Percentiles rank a stretch among this genome's conserved stretches.
phyloP scores from a whole-genome alignment of 1,140 invertebrate genomes.

The Brachionus calyciflorus region DNA sequence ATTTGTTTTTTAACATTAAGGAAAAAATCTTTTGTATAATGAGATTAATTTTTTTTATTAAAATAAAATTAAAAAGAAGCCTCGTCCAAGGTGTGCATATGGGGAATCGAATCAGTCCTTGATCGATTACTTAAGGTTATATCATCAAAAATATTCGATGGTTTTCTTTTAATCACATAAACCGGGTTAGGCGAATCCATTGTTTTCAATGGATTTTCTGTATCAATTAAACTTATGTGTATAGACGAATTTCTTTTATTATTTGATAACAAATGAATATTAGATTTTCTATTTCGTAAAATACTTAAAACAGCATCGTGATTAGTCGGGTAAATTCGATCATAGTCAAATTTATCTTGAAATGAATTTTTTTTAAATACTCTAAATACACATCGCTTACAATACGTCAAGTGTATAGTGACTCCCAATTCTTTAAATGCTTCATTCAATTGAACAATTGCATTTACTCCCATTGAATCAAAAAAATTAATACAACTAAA shows the following conservation, averaged over 20 bases:
- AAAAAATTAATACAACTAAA: constrained; percentile 18
- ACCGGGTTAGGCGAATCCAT: not conserved
- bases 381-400: not conserved
- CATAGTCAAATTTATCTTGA: not conserved
- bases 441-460: not conserved
- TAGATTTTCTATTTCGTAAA: not conserved
- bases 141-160: not conserved
- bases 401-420: not conserved
- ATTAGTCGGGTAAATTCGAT: not conserved
- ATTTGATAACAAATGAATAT: not conserved
- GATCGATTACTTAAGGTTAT: not conserved
- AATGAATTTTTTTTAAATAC: not conserved
- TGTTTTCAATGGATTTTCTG: not conserved
- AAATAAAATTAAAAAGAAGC: too few relatives aligned
- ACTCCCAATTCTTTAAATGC: not conserved
- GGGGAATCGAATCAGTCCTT: too few relatives aligned
- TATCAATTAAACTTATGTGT: not conserved
- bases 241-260: not conserved
- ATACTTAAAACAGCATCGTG: not conserved
- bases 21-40: too few relatives aligned
- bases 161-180: not conserved
- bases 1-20: too few relatives aligned
- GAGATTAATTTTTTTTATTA: too few relatives aligned
- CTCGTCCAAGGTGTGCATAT: too few relatives aligned
- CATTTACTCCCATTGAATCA: not conserved